These are phyloP conservation scores for Fistularia tabacaria DNA, from an alignment of 2,797 vertebrate species.

Conservation along the genomic window DNA sequence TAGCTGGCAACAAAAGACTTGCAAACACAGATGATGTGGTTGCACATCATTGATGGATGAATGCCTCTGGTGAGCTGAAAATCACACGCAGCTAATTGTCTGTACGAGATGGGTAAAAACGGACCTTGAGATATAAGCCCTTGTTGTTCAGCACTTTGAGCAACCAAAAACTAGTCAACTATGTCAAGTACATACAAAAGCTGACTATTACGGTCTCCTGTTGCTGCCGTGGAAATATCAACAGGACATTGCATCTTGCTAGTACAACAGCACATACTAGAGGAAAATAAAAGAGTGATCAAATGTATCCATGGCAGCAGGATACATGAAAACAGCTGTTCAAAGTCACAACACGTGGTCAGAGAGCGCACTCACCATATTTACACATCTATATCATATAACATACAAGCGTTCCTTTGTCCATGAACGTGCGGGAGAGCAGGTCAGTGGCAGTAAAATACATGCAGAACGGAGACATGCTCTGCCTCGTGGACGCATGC, in stretches of 20 bases:
- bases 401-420: background rate
- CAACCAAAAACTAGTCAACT: no score
- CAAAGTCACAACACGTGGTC: background rate
- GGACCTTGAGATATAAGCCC: no score
- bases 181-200: background rate
- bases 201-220: background rate
- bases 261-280: no score
- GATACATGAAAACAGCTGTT: background rate
- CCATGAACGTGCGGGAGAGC: background rate
- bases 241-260: background rate
- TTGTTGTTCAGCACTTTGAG: no score
- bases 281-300: background rate
- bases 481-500: conserved; percentile 50
- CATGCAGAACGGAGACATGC: conserved; percentile 29
- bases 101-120: no score
- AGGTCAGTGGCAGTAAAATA: conserved; percentile 19
- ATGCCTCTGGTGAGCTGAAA: no score
- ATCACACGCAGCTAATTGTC: no score
- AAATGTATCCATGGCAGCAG: background rate
- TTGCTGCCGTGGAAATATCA: background rate
- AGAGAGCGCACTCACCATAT: no score
- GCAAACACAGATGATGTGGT: no score
- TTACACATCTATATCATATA: no score
- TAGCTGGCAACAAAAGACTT: no score
- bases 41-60: no score